These are phyloP conservation scores for Cyrtodaria siliqua DNA, from an alignment of 2,888 invertebrate species.

Conservation along the genomic window DNA sequence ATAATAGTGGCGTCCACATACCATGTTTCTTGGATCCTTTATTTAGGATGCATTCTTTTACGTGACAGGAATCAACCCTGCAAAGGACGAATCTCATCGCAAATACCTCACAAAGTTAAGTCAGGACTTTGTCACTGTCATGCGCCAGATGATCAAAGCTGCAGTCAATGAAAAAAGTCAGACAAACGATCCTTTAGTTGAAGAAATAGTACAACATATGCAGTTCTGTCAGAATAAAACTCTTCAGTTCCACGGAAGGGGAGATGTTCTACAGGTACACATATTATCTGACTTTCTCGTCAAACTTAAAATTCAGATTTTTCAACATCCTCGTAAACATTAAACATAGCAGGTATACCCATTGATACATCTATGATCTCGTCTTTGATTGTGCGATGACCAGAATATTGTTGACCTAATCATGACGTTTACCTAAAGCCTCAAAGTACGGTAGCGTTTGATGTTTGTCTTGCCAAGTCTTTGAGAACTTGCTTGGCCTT, in stretches of 20 bases:
- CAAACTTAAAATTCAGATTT: no score
- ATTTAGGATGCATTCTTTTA: neutral
- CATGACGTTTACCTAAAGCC: no score
- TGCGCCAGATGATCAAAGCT: constrained; percentile 90
- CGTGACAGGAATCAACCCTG: constrained; percentile 86
- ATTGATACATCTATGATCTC: no score
- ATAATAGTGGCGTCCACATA: no score
- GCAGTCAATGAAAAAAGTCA: constrained; percentile 63
- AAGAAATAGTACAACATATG: constrained; percentile 91
- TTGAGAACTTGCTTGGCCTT: neutral
- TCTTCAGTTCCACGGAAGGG: constrained; percentile 90
- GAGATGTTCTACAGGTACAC: constrained; percentile 86
- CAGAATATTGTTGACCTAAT: no score
- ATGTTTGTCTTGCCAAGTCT: no score
- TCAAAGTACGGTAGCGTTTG: no score
- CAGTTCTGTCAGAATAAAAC: constrained; percentile 91
- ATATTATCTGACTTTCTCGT: no score
- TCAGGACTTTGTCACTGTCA: constrained; percentile 90
- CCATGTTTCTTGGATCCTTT: no score
- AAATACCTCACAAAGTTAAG: constrained; percentile 90
- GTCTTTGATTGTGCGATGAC: no score
- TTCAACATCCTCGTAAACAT: no score
- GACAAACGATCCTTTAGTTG: constrained; percentile 44
- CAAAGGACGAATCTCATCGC: constrained; percentile 87
- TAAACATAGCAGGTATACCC: no score